Conservation (phyloP, 2,888 invertebrate species). For the Drosophila mercatorum region DNA sequence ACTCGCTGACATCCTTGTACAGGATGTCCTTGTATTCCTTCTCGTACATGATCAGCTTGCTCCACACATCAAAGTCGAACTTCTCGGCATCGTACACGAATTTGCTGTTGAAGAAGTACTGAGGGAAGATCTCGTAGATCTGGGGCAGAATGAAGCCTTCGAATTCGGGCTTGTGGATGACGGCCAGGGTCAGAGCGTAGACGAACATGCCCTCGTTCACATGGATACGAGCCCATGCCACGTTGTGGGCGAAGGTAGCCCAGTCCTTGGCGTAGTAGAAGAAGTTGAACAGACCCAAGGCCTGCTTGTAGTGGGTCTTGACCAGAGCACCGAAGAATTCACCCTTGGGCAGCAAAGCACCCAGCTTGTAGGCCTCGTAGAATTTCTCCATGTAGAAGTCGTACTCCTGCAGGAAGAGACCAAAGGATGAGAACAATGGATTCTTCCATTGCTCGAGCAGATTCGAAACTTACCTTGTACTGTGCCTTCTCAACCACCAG, state of each 20-base stretch:
- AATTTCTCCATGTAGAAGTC: slow-evolving; percentile 77
- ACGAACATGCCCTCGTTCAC: slow-evolving; percentile 91
- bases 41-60: slow-evolving; percentile 78
- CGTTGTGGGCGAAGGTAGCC: slow-evolving; percentile 89
- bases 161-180: slow-evolving; percentile 89
- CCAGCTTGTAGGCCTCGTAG: slow-evolving; percentile 72
- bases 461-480: slow-evolving; percentile 61
- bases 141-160: slow-evolving; percentile 89
- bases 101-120: slow-evolving; percentile 90
- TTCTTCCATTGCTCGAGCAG: not conserved
- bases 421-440: not conserved
- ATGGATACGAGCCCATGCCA: slow-evolving; percentile 88
- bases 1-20: slow-evolving; percentile 70
- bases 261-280: slow-evolving; percentile 90
- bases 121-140: slow-evolving; percentile 91
- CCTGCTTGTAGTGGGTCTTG: slow-evolving; percentile 85
- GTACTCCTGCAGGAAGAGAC: slow-evolving; percentile 51
- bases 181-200: slow-evolving; percentile 88
- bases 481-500: slow-evolving; percentile 62
- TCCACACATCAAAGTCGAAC: slow-evolving; percentile 83
- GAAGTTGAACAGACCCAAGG: slow-evolving; percentile 87
- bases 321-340: slow-evolving; percentile 86
- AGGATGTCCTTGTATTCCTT: slow-evolving; percentile 84
- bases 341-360: slow-evolving; percentile 86
- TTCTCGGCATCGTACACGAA: slow-evolving; percentile 89